Conservation (phyloP, 2,797 vertebrate genomes). For the Pogoniulus pusillus region DNA sequence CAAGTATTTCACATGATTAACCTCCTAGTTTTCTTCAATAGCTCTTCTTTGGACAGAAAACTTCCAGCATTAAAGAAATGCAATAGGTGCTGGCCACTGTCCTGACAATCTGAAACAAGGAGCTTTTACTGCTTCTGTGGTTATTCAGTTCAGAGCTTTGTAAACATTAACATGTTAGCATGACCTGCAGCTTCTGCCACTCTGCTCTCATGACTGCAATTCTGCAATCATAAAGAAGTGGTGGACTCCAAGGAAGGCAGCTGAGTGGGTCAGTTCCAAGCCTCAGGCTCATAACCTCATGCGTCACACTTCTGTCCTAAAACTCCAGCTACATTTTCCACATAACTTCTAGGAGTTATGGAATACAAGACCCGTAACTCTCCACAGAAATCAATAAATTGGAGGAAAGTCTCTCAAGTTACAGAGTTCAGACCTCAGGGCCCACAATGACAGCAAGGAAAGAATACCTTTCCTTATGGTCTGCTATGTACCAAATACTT, state of each 20-base stretch:
- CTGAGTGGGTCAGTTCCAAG: neutral
- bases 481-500: neutral
- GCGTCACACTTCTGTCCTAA: neutral
- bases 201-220: neutral
- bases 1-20: neutral
- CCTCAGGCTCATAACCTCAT: neutral
- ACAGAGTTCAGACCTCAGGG: conserved; percentile 20
- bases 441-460: neutral
- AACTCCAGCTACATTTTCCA: conserved; percentile 54
- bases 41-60: neutral
- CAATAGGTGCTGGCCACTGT: neutral
- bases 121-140: neutral
- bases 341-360: neutral
- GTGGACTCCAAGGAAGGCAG: neutral
- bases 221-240: neutral
- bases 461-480: neutral
- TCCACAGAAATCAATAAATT: conserved; percentile 1
- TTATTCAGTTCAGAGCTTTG: conserved; percentile 17
- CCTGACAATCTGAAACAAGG: neutral
- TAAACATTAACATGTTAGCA: conserved; percentile 36
- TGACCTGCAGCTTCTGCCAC: neutral
- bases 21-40: neutral
- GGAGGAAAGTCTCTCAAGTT: conserved; percentile 1
- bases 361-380: neutral
- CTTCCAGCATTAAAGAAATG: neutral